These are phyloP conservation scores for Diacarnus erythraeanus DNA, from an alignment of 37 sponge, comb jelly and placozoan genomes.

Conservation along the genomic window DNA sequence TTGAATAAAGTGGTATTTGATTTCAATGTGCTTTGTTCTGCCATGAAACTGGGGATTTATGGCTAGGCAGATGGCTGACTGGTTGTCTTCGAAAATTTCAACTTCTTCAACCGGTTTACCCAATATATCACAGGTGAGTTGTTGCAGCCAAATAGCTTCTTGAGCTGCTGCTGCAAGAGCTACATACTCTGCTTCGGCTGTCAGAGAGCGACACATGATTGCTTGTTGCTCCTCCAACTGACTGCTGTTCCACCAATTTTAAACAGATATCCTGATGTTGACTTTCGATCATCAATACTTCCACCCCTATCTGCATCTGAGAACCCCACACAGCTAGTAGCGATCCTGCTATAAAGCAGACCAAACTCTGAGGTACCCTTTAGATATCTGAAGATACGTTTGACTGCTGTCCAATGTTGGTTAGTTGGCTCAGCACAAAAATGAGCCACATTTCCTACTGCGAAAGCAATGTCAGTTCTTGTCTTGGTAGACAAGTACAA, in stretches of 20 bases:
- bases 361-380: slow-evolving; percentile 34
- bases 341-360: slow-evolving; percentile 23
- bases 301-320: slow-evolving; percentile 50
- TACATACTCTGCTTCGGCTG: slow-evolving; percentile 41
- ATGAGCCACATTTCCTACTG: slow-evolving; percentile 40
- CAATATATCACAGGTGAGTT: no score
- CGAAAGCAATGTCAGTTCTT: slow-evolving; percentile 40
- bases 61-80: no score
- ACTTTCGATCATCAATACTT: slow-evolving; percentile 36
- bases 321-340: slow-evolving; percentile 11
- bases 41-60: no score
- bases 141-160: no score
- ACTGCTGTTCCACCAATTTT: slow-evolving; percentile 39
- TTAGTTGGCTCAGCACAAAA: slow-evolving; percentile 27
- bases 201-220: slow-evolving; percentile 24
- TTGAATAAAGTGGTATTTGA: no score
- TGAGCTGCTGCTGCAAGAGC: no score
- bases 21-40: no score
- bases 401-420: slow-evolving; percentile 38
- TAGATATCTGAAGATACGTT: slow-evolving; percentile 44
- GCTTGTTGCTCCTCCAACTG: slow-evolving; percentile 40
- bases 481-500: slow-evolving; percentile 32
- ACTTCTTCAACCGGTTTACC: no score
- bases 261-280: slow-evolving; percentile 49
- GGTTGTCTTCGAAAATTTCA: no score